phyloP scores from a whole-genome alignment of 2,113 vertebrate genomes.

The Cynoglossus semilaevis region DNA sequence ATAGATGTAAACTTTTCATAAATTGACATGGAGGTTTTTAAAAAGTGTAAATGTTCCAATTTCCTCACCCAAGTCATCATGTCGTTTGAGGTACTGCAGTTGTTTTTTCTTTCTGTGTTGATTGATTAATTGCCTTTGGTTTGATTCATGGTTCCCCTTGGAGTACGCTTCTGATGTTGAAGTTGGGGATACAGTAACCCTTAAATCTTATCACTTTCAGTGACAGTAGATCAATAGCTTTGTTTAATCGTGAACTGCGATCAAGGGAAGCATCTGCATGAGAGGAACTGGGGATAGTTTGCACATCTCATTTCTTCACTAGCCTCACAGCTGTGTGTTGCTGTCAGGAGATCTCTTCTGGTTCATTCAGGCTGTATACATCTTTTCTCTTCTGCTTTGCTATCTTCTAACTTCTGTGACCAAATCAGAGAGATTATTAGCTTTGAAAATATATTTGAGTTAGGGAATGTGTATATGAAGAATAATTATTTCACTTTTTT shows the following conservation, averaged over 20 bases:
- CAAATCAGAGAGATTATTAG: constrained; percentile 77
- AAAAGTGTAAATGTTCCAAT: constrained; percentile 10
- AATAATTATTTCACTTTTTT: constrained; percentile 65
- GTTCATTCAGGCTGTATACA: constrained; percentile 55
- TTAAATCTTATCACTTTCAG: constrained; percentile 71
- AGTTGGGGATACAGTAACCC: constrained; percentile 59
- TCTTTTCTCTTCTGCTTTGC: constrained; percentile 68
- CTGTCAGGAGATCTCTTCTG: constrained; percentile 55
- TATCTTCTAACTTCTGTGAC: constrained; percentile 77
- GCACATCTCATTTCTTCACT: constrained; percentile 48
- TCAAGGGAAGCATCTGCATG: constrained; percentile 45
- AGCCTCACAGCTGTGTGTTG: constrained; percentile 41
- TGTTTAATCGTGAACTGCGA: constrained; percentile 47
- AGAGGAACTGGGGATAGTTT: constrained; percentile 42
- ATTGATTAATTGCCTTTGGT: constrained; percentile 29
- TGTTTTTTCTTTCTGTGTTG: constrained; percentile 27
- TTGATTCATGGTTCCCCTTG: constrained; percentile 28
- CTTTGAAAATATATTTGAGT: constrained; percentile 77
- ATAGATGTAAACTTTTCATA: constrained; percentile 35
- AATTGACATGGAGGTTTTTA: constrained; percentile 33
- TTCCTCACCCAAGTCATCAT: neutral
- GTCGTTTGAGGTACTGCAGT: constrained; percentile 28
- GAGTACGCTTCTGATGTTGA: constrained; percentile 50
- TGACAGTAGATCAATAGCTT: constrained; percentile 42
- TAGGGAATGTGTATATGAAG: constrained; percentile 76